phyloP scores from a whole-genome alignment of 2,888 invertebrate species.

The Dioctria linearis region DNA sequence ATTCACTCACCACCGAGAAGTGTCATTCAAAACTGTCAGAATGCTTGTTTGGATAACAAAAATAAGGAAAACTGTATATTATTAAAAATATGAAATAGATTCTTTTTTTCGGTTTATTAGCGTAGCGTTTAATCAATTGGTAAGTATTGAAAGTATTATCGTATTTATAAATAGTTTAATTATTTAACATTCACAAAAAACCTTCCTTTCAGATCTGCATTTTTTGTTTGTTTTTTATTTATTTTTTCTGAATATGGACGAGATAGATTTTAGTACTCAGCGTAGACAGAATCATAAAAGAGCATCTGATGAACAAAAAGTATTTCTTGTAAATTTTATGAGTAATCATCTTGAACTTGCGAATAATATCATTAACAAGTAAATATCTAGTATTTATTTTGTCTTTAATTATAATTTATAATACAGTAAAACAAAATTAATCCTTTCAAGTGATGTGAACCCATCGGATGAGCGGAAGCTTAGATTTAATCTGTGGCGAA shows the following conservation, averaged over 20 bases:
- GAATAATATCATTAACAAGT: not conserved
- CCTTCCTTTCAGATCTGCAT: no score
- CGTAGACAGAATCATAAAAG: not conserved
- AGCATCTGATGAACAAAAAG: constrained; percentile 3
- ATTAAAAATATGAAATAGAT: no score
- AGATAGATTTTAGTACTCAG: not conserved
- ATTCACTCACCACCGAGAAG: not conserved
- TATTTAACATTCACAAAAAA: no score
- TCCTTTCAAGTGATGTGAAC: not conserved
- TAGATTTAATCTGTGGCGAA: not conserved
- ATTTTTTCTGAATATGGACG: no score
- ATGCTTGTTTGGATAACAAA: not conserved
- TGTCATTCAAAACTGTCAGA: not conserved
- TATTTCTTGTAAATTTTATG: not conserved
- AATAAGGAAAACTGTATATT: no score
- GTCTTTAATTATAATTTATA: not conserved
- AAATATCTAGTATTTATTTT: not conserved
- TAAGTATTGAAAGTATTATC: no score
- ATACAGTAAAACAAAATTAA: no score
- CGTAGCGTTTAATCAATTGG: no score
- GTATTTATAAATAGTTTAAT: no score
- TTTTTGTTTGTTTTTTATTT: no score
- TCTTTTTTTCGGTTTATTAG: no score
- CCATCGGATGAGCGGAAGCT: not conserved
- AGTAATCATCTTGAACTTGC: not conserved